Evolutionary conservation across 2,113 vertebrate genomes (phyloP).

Genomic region (Deroptyus accipitrinus): DNA sequence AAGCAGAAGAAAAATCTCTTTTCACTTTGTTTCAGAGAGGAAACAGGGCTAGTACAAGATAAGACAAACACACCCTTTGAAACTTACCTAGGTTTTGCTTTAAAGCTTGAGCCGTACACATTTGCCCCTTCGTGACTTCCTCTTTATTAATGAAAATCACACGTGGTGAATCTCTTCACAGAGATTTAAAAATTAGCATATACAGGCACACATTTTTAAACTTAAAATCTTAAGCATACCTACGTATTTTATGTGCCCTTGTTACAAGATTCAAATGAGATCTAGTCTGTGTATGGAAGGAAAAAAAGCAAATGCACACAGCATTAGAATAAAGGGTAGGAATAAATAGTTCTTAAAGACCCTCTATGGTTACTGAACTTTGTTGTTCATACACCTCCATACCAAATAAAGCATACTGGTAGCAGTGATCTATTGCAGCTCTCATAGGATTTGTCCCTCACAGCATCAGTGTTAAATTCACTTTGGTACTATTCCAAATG

Average conservation of each 20-base stretch:
- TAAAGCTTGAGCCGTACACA: not conserved
- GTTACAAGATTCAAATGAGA: not conserved
- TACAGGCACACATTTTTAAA: not conserved
- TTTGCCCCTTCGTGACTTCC: not conserved
- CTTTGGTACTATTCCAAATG: constrained; percentile 40
- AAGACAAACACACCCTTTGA: not conserved
- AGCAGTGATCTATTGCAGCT: not conserved
- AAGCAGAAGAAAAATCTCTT: not conserved
- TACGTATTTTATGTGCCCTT: not conserved
- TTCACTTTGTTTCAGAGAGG: not conserved
- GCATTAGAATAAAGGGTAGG: not conserved
- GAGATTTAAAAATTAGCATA: not conserved
- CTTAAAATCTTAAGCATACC: not conserved
- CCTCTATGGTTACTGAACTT: not conserved
- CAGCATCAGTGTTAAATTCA: constrained; percentile 33
- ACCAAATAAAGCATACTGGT: constrained; percentile 31
- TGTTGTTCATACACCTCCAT: not conserved
- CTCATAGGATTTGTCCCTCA: not conserved
- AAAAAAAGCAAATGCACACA: not conserved
- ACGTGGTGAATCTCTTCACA: not conserved
- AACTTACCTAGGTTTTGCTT: not conserved
- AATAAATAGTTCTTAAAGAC: not conserved
- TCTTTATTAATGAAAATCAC: not conserved
- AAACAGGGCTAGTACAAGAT: not conserved
- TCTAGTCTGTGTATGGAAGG: not conserved